Percentiles rank a stretch among this genome's conserved stretches.
phyloP scores from a whole-genome alignment of 2,797 vertebrate species.

The Macroramphosus scolopax region DNA sequence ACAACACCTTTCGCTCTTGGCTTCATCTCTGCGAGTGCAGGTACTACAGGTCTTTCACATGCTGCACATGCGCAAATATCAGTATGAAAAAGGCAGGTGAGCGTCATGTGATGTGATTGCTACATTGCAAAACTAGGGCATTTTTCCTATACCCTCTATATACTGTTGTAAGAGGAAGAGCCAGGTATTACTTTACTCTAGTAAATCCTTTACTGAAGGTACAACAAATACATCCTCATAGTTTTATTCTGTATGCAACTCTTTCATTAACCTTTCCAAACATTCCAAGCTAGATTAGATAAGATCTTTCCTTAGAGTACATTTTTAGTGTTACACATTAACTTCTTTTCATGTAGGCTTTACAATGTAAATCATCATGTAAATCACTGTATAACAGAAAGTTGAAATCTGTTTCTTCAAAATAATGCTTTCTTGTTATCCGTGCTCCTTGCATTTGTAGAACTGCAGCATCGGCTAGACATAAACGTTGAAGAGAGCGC shows the following conservation, averaged over 20 bases:
- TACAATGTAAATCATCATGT: too few relatives aligned
- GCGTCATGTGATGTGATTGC: slow-evolving; percentile 23
- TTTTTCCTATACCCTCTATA: neutral
- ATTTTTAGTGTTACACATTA: slow-evolving; percentile 44
- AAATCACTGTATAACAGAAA: too few relatives aligned
- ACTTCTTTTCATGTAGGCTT: slow-evolving; percentile 14
- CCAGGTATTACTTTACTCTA: too few relatives aligned
- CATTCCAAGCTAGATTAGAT: slow-evolving; percentile 48
- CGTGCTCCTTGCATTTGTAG: slow-evolving; percentile 44
- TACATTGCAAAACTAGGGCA: neutral
- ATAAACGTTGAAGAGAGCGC: slow-evolving; percentile 76
- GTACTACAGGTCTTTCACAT: slow-evolving; percentile 63
- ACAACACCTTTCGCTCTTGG: slow-evolving; percentile 94
- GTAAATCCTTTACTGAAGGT: too few relatives aligned
- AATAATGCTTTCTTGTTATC: neutral
- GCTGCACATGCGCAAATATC: slow-evolving; percentile 4
- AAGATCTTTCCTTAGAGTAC: slow-evolving; percentile 17
- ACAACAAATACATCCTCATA: neutral
- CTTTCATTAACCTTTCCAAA: slow-evolving; percentile 26
- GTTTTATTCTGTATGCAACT: slow-evolving; percentile 1
- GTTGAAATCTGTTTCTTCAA: neutral
- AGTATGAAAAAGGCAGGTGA: slow-evolving; percentile 1
- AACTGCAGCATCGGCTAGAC: slow-evolving; percentile 77
- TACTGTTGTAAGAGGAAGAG: too few relatives aligned
- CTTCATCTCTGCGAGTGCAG: slow-evolving; percentile 88